Evolutionary conservation across 2,888 invertebrate species (phyloP).

Genomic region (Apodemia mormo): DNA sequence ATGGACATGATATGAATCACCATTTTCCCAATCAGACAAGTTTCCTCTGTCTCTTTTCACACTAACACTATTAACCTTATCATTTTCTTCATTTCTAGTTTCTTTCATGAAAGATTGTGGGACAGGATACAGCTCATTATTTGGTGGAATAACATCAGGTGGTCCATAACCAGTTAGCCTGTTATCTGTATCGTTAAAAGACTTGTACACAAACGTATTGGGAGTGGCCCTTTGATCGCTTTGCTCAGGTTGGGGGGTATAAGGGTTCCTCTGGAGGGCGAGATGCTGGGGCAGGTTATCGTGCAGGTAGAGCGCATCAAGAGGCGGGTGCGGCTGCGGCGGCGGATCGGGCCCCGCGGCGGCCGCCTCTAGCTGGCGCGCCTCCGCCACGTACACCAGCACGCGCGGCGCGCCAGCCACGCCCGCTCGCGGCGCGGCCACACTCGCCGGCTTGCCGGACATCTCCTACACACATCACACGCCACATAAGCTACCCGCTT

Average conservation of each 20-base stretch:
- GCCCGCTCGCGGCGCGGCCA: slow-evolving; percentile 80
- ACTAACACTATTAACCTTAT: slow-evolving; percentile 42
- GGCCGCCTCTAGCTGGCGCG: slow-evolving; percentile 78
- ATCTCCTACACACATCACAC: slow-evolving; percentile 89
- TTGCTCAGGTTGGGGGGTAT: slow-evolving; percentile 51
- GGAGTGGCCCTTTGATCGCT: slow-evolving; percentile 51
- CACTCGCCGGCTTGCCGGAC: slow-evolving; percentile 90
- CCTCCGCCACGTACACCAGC: slow-evolving; percentile 79
- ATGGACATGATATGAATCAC: slow-evolving; percentile 59
- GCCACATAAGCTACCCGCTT: slow-evolving; percentile 69
- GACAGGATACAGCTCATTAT: slow-evolving; percentile 50
- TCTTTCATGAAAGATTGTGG: slow-evolving; percentile 61
- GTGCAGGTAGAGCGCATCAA: slow-evolving; percentile 54
- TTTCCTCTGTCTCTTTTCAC: slow-evolving; percentile 54
- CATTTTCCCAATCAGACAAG: slow-evolving; percentile 41
- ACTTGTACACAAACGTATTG: slow-evolving; percentile 59
- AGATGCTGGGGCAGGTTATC: slow-evolving; percentile 56
- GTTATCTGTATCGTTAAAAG: slow-evolving; percentile 53
- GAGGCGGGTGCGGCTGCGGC: slow-evolving; percentile 46
- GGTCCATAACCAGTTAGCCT: slow-evolving; percentile 55
- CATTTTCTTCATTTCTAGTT: slow-evolving; percentile 46
- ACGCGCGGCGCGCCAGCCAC: slow-evolving; percentile 76
- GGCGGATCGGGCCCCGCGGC: slow-evolving; percentile 63
- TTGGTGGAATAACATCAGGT: slow-evolving; percentile 49
- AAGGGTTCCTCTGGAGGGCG: slow-evolving; percentile 51